Percentiles rank a stretch among this genome's conserved stretches.
Evolutionary conservation across 2,113 vertebrate species (phyloP).

Genomic region (Progne subis): DNA sequence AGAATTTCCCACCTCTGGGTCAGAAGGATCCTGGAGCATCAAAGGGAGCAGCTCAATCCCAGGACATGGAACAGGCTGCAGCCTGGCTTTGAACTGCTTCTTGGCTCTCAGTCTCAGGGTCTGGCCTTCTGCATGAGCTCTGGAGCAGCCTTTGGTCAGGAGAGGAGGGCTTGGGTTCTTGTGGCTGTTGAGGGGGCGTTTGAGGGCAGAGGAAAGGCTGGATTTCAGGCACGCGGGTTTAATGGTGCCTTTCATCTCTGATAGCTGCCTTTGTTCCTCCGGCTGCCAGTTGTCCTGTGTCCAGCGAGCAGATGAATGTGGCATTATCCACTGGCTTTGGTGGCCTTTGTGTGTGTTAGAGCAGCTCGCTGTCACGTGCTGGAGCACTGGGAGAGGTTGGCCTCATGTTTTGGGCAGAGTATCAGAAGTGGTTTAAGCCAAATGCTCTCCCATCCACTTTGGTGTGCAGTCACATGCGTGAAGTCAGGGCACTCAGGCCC

Average conservation of each 20-base stretch:
- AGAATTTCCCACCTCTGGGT: constrained; percentile 18
- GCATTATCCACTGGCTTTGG: constrained; percentile 15
- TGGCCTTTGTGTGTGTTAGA: constrained; percentile 16
- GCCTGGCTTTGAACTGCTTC: not conserved
- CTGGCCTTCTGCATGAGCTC: not conserved
- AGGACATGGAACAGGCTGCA: not conserved
- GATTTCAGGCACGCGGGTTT: not conserved
- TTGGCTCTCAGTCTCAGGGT: not conserved
- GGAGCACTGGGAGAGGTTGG: constrained; percentile 26
- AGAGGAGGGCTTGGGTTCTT: not conserved
- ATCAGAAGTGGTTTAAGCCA: constrained; percentile 4
- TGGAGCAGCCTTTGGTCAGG: constrained; percentile 23
- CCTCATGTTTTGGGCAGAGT: constrained; percentile 1
- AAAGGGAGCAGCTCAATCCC: not conserved
- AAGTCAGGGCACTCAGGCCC: not conserved
- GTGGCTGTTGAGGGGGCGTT: not conserved
- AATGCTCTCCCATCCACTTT: not conserved
- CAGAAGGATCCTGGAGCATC: constrained; percentile 5
- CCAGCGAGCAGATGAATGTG: constrained; percentile 34
- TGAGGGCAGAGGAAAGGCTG: not conserved
- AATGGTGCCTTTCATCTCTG: constrained; percentile 23
- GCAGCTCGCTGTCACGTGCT: constrained; percentile 49
- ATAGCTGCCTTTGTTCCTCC: constrained; percentile 41
- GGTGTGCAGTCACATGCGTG: not conserved
- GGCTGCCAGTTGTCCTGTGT: constrained; percentile 5